Conservation (phyloP, 2,113 vertebrate genomes). For the Takifugu flavidus region DNA sequence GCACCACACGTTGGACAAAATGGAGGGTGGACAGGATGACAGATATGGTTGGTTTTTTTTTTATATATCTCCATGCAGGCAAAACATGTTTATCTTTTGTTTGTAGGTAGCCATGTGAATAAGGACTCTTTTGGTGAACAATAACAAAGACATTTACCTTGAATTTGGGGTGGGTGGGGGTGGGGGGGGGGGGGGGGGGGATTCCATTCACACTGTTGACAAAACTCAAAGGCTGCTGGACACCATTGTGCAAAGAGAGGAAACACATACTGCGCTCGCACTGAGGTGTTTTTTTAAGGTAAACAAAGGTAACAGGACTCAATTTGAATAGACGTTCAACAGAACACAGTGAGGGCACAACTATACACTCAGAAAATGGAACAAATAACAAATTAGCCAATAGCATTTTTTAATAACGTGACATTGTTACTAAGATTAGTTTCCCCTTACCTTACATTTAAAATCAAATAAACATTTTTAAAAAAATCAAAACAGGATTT, state of each 20-base stretch:
- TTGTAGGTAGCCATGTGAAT: conserved; percentile 4
- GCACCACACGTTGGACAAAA: background rate
- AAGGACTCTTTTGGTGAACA: background rate
- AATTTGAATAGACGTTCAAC: background rate
- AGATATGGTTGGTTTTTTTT: background rate
- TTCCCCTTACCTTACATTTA: background rate
- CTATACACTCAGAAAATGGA: too few species aligned
- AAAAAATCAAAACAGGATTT: too few species aligned
- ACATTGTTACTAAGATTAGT: too few species aligned
- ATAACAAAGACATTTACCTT: background rate
- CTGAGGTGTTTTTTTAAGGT: conserved; percentile 36
- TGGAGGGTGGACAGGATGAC: background rate
- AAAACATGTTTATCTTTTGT: background rate
- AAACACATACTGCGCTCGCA: conserved; percentile 30
- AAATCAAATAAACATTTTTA: too few species aligned
- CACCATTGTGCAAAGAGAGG: conserved; percentile 31
- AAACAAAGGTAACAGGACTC: background rate
- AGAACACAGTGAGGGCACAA: too few species aligned
- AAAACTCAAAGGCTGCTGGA: conserved; percentile 8
- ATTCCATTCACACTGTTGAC: conserved; percentile 35
- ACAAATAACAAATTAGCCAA: too few species aligned
- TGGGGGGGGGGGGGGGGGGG: conserved; percentile 8
- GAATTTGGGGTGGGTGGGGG: conserved; percentile 1
- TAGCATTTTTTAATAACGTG: too few species aligned
- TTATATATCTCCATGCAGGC: background rate